Percentiles rank a stretch among this genome's conserved stretches.
These are phyloP conservation scores for Cephus nigrinus DNA, from an alignment of 2,888 invertebrate species.

Conservation along the genomic window DNA sequence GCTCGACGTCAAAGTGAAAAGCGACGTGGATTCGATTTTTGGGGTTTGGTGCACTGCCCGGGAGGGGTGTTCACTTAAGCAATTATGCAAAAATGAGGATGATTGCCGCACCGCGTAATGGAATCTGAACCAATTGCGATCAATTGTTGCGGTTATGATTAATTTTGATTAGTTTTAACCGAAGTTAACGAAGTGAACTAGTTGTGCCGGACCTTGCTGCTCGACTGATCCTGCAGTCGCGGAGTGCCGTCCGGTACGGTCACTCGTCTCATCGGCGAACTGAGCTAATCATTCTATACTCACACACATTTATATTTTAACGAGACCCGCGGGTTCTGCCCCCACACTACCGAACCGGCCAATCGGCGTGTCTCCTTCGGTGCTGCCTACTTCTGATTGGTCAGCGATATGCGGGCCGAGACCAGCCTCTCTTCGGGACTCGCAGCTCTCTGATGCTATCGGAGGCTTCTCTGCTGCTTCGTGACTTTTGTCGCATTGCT, in stretches of 20 bases:
- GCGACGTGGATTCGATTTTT: not conserved
- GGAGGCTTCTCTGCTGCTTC: not conserved
- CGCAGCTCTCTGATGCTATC: not conserved
- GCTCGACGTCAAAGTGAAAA: not conserved
- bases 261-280: slow-evolving; percentile 52
- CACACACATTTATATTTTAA: slow-evolving; percentile 64
- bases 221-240: slow-evolving; percentile 42
- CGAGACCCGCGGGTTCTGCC: slow-evolving; percentile 51
- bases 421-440: slow-evolving; percentile 32
- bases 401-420: slow-evolving; percentile 49
- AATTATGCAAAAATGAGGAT: slow-evolving; percentile 26
- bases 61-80: slow-evolving; percentile 10
- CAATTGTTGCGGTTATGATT: slow-evolving; percentile 65
- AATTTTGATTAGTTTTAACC: slow-evolving; percentile 64
- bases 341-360: slow-evolving; percentile 50
- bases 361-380: slow-evolving; percentile 44
- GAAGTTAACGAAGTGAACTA: slow-evolving; percentile 59
- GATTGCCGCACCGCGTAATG: slow-evolving; percentile 43
- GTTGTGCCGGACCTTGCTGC: slow-evolving; percentile 52
- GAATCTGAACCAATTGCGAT: slow-evolving; percentile 63
- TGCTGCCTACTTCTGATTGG: slow-evolving; percentile 23
- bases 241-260: slow-evolving; percentile 25
- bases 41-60: not conserved
- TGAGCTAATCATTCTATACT: slow-evolving; percentile 61
- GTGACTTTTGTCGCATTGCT: not conserved